phyloP scores from a whole-genome alignment of 2,888 invertebrate species.

The Drosophila nr. perissopoda region DNA sequence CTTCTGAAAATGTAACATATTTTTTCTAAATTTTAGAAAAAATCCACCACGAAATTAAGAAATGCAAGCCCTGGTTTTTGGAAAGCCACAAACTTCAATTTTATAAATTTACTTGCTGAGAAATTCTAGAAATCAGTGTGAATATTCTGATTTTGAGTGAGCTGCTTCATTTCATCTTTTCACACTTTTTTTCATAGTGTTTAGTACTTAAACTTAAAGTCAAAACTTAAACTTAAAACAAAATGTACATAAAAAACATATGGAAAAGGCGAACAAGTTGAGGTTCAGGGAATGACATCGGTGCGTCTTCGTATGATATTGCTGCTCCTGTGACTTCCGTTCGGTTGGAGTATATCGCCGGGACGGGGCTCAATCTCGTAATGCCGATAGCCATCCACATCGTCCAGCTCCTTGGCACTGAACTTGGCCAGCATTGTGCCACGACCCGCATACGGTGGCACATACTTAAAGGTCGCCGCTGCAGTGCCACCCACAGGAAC shows the following conservation, averaged over 20 bases:
- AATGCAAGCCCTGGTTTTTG: background rate
- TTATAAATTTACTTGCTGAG: background rate
- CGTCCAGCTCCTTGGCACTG: constrained; percentile 93
- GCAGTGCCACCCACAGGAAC: constrained; percentile 89
- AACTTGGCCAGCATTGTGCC: constrained; percentile 95
- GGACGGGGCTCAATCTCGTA: constrained; percentile 88
- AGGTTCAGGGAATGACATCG: constrained; percentile 79
- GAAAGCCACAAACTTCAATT: background rate
- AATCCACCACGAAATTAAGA: background rate
- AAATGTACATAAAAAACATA: constrained; percentile 16
- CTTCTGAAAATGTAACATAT: background rate
- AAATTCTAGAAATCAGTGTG: background rate
- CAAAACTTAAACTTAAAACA: constrained; percentile 34
- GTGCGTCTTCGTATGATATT: constrained; percentile 81
- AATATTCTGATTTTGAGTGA: background rate
- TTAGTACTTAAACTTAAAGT: constrained; percentile 31
- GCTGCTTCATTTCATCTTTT: background rate
- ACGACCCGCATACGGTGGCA: constrained; percentile 91
- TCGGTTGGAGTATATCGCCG: constrained; percentile 81
- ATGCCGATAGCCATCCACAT: constrained; percentile 94
- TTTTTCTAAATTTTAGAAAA: background rate
- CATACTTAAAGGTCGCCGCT: constrained; percentile 90
- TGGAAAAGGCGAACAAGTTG: background rate
- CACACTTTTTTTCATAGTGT: background rate
- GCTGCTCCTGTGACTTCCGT: constrained; percentile 71